Percentiles rank a stretch among this genome's conserved stretches.
Evolutionary conservation across 2,113 vertebrate species (phyloP).

Genomic region (Coregonus clupeaformis): DNA sequence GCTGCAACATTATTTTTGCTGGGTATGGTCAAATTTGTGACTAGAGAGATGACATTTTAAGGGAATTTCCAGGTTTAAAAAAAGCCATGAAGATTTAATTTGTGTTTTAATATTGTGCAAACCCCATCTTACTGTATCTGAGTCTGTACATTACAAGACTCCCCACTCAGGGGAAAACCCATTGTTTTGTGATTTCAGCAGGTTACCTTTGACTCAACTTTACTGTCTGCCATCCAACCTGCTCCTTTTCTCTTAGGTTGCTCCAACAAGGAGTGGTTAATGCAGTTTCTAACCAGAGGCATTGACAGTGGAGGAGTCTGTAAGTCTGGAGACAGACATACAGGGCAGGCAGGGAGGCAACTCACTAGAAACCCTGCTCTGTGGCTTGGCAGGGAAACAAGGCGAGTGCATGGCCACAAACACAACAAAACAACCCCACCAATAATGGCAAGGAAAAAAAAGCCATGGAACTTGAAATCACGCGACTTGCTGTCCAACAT

Average conservation of each 20-base stretch:
- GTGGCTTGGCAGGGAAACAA: constrained; percentile 26
- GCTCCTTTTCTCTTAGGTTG: background rate
- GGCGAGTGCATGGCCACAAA: background rate
- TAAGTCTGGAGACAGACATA: constrained; percentile 33
- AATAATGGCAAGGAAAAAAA: background rate
- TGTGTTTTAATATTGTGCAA: too few species aligned
- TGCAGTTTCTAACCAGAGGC: constrained; percentile 5
- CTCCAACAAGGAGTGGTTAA: constrained; percentile 3
- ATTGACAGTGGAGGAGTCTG: constrained; percentile 31
- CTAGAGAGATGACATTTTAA: too few species aligned
- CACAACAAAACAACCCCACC: background rate
- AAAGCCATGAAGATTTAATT: too few species aligned
- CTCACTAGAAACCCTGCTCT: constrained; percentile 24
- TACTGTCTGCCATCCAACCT: background rate
- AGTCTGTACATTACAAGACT: too few species aligned
- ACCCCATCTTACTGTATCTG: too few species aligned
- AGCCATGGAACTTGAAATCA: too few species aligned
- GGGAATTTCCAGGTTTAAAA: too few species aligned
- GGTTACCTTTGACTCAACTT: background rate
- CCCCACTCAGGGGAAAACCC: background rate
- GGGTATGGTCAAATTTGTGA: too few species aligned
- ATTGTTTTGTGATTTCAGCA: background rate
- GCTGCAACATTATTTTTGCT: too few species aligned
- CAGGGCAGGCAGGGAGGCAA: constrained; percentile 6
- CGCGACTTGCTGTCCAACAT: too few species aligned